Percentiles rank a stretch among this genome's conserved stretches.
Evolutionary conservation across 2,113 vertebrate genomes (phyloP).

Genomic region (Ictalurus furcatus): DNA sequence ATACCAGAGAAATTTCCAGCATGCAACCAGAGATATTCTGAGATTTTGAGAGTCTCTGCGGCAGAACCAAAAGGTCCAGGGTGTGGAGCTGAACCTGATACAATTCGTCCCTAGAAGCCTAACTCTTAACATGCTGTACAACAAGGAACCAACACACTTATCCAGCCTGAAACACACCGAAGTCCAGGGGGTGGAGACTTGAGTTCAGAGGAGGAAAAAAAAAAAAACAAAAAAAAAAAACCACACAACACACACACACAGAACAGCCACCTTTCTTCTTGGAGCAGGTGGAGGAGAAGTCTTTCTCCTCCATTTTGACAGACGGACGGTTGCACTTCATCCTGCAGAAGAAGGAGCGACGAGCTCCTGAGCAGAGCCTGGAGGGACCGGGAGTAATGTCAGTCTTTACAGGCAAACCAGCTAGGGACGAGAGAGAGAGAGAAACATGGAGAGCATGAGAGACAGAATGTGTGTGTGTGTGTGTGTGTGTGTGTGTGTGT

Average conservation of each 20-base stretch:
- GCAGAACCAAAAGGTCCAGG: background rate
- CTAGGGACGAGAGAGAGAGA: constrained; percentile 64
- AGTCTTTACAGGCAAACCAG: constrained; percentile 96
- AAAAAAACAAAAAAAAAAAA: background rate
- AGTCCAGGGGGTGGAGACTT: no score
- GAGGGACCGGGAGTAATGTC: constrained; percentile 95
- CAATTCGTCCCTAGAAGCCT: background rate
- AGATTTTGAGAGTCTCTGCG: background rate
- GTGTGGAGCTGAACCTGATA: background rate
- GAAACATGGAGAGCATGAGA: background rate
- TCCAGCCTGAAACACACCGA: background rate
- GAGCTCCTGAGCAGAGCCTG: constrained; percentile 90
- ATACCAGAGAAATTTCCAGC: background rate
- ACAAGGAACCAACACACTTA: background rate
- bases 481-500: no score
- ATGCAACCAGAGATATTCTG: background rate
- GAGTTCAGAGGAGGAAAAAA: no score
- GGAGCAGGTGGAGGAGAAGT: constrained; percentile 94
- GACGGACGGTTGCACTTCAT: constrained; percentile 99
- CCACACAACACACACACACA: background rate
- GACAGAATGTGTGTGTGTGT: background rate
- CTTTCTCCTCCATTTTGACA: constrained; percentile 96
- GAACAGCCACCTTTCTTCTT: constrained; percentile 92
- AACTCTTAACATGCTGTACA: background rate
- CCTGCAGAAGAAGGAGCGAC: constrained; percentile 97